phyloP scores from a whole-genome alignment of 2,113 vertebrate genomes.

The Coturnix japonica region DNA sequence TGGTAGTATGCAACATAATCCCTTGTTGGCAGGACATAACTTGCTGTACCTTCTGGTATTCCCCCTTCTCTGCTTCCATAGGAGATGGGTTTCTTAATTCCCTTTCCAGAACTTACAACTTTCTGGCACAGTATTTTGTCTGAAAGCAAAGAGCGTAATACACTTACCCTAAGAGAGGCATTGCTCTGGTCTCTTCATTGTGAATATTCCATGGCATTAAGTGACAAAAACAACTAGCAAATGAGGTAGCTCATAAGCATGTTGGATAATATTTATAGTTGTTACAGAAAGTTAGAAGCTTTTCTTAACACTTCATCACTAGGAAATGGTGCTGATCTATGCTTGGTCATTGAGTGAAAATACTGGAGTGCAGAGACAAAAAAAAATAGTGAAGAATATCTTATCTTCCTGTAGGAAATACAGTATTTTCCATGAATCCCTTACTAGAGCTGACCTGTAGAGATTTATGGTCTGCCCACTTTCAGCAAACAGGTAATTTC shows the following conservation, averaged over 20 bases:
- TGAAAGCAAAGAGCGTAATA: neutral
- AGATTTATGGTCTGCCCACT: neutral
- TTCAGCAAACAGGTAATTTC: neutral
- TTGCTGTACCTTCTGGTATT: neutral
- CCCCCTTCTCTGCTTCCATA: neutral
- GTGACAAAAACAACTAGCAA: neutral
- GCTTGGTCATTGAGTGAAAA: neutral
- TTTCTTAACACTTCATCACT: neutral
- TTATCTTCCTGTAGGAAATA: neutral
- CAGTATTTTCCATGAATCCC: neutral
- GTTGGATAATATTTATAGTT: neutral
- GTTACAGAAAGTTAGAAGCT: neutral
- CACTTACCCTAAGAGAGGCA: neutral
- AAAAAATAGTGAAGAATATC: rapidly evolving
- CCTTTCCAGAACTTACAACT: neutral
- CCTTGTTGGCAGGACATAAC: neutral
- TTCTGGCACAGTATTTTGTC: neutral
- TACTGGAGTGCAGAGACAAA: neutral
- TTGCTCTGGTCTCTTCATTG: neutral
- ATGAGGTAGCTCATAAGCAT: neutral
- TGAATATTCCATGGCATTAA: neutral
- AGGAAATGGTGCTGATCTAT: neutral
- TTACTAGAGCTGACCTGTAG: neutral
- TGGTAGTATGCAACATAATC: neutral
- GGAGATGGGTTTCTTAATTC: neutral